These are phyloP conservation scores for Pseudomyrmex concolor DNA, from an alignment of 1,140 invertebrate species.

Conservation along the genomic window DNA sequence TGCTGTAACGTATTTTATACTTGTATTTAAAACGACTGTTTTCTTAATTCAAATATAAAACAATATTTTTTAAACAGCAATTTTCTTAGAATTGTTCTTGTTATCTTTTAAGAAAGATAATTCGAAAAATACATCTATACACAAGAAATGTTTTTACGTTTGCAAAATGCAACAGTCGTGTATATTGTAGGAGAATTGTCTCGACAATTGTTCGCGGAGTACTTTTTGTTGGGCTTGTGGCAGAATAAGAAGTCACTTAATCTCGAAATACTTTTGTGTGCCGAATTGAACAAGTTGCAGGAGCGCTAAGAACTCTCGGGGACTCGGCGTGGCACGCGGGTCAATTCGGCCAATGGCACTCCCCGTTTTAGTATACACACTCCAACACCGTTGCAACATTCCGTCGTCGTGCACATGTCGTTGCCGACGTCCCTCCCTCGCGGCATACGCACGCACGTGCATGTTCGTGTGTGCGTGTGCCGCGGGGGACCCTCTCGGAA, in stretches of 20 bases:
- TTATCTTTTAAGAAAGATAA: no score
- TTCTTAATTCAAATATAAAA: no score
- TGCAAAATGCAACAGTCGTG: no score
- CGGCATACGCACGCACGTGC: slow-evolving; percentile 43
- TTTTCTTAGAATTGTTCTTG: no score
- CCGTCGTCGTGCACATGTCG: not conserved
- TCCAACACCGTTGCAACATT: slow-evolving; percentile 59
- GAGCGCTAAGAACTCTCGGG: slow-evolving; percentile 15
- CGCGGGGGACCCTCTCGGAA: slow-evolving; percentile 60
- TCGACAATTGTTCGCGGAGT: no score
- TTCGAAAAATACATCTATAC: no score
- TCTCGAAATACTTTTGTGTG: not conserved
- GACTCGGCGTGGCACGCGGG: slow-evolving; percentile 16
- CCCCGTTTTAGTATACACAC: slow-evolving; percentile 66
- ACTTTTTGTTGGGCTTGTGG: not conserved
- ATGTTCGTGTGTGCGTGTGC: slow-evolving; percentile 12
- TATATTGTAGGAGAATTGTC: no score
- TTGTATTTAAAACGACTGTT: no score
- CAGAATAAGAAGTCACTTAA: not conserved
- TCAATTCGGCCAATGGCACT: slow-evolving; percentile 76
- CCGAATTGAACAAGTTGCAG: not conserved
- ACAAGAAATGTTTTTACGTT: no score
- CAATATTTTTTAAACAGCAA: no score
- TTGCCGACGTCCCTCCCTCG: slow-evolving; percentile 24
- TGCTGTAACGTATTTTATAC: no score